Evolutionary conservation across 2,888 invertebrate genomes (phyloP).

Genomic region (Calameuta pallipes): DNA sequence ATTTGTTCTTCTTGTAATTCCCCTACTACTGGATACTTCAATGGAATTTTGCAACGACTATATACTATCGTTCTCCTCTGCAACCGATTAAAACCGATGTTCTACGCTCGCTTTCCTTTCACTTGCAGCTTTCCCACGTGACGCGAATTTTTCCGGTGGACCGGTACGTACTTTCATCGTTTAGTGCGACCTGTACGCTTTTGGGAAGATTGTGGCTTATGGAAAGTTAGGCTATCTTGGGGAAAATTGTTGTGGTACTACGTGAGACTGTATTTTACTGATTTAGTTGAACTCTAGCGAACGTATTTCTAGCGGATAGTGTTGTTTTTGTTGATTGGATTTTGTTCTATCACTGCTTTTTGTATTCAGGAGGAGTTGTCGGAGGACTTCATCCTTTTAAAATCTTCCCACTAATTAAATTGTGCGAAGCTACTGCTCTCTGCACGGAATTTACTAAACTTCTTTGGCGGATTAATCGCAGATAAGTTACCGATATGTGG

Average conservation of each 20-base stretch:
- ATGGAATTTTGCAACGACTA: background rate
- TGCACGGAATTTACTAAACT: background rate
- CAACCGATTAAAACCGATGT: background rate
- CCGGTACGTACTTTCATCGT: background rate
- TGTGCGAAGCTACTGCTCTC: background rate
- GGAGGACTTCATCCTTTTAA: background rate
- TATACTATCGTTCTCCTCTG: background rate
- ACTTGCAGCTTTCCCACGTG: conserved; percentile 22
- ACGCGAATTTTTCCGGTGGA: conserved; percentile 9
- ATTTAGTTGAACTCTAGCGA: background rate
- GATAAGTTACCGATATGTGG: background rate
- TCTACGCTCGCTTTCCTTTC: conserved; percentile 14
- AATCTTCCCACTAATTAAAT: background rate
- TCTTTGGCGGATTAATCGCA: background rate
- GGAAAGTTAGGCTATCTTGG: background rate
- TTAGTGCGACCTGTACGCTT: background rate
- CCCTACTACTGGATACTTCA: background rate
- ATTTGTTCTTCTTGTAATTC: background rate
- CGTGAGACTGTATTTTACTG: background rate
- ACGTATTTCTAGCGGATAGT: background rate
- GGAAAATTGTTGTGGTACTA: background rate
- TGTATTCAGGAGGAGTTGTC: background rate
- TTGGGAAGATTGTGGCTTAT: background rate
- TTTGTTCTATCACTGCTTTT: background rate
- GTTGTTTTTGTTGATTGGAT: background rate